phyloP scores from a whole-genome alignment of 2,888 invertebrate genomes.

The Ophion ventricosus region DNA sequence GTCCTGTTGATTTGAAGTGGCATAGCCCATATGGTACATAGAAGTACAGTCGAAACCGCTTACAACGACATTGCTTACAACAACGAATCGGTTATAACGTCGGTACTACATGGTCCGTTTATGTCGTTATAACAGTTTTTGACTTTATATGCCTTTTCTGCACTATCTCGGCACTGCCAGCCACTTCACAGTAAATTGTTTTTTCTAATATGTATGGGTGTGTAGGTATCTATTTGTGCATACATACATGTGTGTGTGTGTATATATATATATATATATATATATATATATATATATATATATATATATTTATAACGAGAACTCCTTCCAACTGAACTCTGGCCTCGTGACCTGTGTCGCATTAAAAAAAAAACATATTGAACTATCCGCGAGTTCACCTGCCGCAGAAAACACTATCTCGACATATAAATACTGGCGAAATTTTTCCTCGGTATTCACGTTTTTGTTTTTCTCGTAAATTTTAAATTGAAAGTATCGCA shows the following conservation, averaged over 20 bases:
- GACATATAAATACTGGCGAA: neutral
- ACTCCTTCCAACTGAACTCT: slow-evolving; percentile 29
- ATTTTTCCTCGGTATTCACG: neutral
- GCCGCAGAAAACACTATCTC: neutral
- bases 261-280: slow-evolving; percentile 9
- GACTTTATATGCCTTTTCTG: slow-evolving; percentile 24
- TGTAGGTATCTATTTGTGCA: neutral
- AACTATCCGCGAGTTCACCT: slow-evolving; percentile 27
- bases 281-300: neutral
- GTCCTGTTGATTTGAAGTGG: neutral
- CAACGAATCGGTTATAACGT: too few relatives aligned
- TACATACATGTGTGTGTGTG: too few relatives aligned
- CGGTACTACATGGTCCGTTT: too few relatives aligned
- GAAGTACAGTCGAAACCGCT: too few relatives aligned
- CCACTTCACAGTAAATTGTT: slow-evolving; percentile 51
- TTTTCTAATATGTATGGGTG: slow-evolving; percentile 45
- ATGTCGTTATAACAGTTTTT: too few relatives aligned
- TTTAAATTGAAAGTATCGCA: neutral
- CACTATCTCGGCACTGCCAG: slow-evolving; percentile 28
- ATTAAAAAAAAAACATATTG: slow-evolving; percentile 46
- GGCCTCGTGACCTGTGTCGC: slow-evolving; percentile 26
- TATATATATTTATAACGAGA: slow-evolving; percentile 7
- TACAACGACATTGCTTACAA: too few relatives aligned
- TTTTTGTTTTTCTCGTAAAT: neutral
- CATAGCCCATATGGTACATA: neutral